A percentile compares a stretch with the other conserved stretches of the same genome.
Conservation (phyloP, 2,113 vertebrate species). For the Solea senegalensis region DNA sequence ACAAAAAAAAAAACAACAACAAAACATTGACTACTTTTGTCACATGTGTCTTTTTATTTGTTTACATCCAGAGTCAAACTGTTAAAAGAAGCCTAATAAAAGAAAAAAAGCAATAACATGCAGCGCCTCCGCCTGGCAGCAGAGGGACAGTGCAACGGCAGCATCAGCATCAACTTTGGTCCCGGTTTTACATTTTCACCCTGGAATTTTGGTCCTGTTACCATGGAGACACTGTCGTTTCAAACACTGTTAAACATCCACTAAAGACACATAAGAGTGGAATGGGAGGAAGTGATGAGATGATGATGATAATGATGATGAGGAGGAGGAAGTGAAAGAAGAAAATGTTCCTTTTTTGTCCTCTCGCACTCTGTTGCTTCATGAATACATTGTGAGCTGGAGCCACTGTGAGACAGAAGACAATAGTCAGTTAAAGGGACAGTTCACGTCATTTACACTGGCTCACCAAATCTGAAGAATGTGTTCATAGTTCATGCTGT, state of each 20-base stretch:
- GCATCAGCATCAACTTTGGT: conserved; percentile 16
- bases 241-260: background rate
- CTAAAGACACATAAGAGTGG: background rate
- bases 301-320: background rate
- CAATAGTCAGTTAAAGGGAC: background rate
- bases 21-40: background rate
- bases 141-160: conserved; percentile 2
- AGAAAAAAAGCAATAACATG: background rate
- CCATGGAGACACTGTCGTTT: background rate
- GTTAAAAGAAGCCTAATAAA: background rate
- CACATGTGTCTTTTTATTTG: conserved; percentile 50
- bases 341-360: background rate
- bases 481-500: too few species aligned
- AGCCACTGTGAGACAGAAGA: conserved; percentile 75
- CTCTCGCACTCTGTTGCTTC: conserved; percentile 25
- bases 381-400: conserved; percentile 85
- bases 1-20: background rate
- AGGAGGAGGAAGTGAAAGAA: background rate
- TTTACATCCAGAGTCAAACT: conserved; percentile 14
- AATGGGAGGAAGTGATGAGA: background rate
- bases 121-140: conserved; percentile 26
- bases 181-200: background rate
- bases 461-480: too few species aligned
- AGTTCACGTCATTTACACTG: too few species aligned
- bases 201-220: conserved; percentile 39